Conservation (phyloP, 2,113 vertebrate species). For the Sylvietta virens region DNA sequence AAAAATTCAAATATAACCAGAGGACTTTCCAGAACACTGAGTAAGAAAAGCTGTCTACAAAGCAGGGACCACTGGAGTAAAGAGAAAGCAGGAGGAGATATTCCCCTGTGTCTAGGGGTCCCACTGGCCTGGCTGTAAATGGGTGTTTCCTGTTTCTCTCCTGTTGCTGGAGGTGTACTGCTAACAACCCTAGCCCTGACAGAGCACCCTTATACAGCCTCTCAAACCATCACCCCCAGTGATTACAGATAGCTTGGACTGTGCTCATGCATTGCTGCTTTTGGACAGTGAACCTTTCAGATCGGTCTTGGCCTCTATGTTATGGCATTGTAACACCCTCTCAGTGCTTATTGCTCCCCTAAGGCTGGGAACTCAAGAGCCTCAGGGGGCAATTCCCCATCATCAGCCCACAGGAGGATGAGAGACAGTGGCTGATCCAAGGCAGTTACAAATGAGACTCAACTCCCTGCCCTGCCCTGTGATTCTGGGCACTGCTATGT, state of each 20-base stretch:
- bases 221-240: neutral
- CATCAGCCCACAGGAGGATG: accelerated
- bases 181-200: neutral
- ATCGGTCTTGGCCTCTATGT: neutral
- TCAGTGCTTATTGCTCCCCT: neutral
- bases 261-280: neutral
- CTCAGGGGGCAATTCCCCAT: neutral
- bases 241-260: neutral
- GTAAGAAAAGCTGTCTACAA: neutral
- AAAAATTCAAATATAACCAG: neutral
- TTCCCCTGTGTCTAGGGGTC: neutral
- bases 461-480: neutral
- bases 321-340: neutral
- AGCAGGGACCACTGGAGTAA: accelerated
- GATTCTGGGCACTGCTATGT: neutral
- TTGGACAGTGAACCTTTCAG: neutral
- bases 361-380: neutral
- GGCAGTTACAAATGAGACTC: neutral
- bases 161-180: neutral
- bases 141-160: neutral
- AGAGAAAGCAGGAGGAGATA: neutral
- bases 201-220: neutral
- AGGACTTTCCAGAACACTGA: neutral
- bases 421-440: neutral
- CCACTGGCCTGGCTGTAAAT: neutral